These are phyloP conservation scores for Sorex fumeus DNA, from an alignment of 2,113 vertebrate genomes.

Conservation along the genomic window DNA sequence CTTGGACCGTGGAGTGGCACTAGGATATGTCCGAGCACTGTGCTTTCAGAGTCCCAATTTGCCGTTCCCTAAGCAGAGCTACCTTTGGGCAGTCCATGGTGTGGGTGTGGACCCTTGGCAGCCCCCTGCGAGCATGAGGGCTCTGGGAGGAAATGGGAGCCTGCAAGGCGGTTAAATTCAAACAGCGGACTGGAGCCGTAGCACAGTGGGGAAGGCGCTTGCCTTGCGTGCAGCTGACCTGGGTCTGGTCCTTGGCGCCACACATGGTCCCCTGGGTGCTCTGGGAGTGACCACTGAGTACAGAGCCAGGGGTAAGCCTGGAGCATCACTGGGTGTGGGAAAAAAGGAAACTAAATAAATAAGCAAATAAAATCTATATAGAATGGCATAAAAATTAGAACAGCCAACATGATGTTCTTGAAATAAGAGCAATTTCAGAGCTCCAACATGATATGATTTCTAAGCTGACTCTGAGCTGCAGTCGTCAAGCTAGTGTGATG, in stretches of 20 bases:
- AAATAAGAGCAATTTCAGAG: conserved; percentile 6
- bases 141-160: neutral
- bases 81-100: neutral
- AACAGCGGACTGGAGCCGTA: neutral
- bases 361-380: too few relatives aligned
- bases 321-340: neutral
- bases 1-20: neutral
- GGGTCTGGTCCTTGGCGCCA: too few relatives aligned
- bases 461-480: neutral
- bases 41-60: neutral
- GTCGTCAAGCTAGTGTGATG: neutral
- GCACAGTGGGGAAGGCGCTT: too few relatives aligned
- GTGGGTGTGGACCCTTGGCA: neutral
- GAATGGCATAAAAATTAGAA: too few relatives aligned
- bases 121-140: too few relatives aligned
- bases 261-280: too few relatives aligned
- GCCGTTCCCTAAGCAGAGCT: neutral
- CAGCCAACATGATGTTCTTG: neutral
- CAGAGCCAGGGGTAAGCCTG: too few relatives aligned
- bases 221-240: too few relatives aligned
- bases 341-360: too few relatives aligned
- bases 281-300: too few relatives aligned
- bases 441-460: neutral
- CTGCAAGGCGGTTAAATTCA: neutral
- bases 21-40: neutral